These are phyloP conservation scores for Taurulus bubalis DNA, from an alignment of 2,113 vertebrate genomes.

Conservation along the genomic window DNA sequence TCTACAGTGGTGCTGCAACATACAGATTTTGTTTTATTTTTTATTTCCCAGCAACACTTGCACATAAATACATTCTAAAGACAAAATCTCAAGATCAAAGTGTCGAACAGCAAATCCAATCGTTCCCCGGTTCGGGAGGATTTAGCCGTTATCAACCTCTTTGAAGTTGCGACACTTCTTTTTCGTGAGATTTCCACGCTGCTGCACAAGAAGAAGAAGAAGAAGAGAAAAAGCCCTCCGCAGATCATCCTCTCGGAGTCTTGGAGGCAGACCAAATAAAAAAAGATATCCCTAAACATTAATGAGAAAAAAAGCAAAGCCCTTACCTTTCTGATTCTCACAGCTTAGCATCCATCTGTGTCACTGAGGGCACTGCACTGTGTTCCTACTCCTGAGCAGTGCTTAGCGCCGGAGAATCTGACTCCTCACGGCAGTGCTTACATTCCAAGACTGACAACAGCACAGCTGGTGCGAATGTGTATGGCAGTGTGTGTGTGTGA, in stretches of 20 bases:
- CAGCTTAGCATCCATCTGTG: slow-evolving; percentile 75
- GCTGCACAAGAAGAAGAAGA: slow-evolving; percentile 20
- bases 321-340: slow-evolving; percentile 67
- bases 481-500: slow-evolving; percentile 51
- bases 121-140: neutral
- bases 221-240: neutral
- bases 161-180: slow-evolving; percentile 69
- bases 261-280: slow-evolving; percentile 36
- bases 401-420: slow-evolving; percentile 63
- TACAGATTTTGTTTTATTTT: neutral
- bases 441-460: slow-evolving; percentile 83
- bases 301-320: slow-evolving; percentile 20
- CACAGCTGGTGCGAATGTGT: slow-evolving; percentile 74
- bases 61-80: neutral
- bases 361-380: slow-evolving; percentile 49
- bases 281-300: slow-evolving; percentile 38
- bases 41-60: neutral
- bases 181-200: slow-evolving; percentile 17
- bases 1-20: neutral
- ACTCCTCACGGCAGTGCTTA: slow-evolving; percentile 77
- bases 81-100: neutral
- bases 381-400: slow-evolving; percentile 65
- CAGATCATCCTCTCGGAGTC: slow-evolving; percentile 49
- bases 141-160: slow-evolving; percentile 26
- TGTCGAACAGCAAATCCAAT: neutral